Evolutionary conservation across 2,113 vertebrate species (phyloP).

Genomic region (Gobio gobio): DNA sequence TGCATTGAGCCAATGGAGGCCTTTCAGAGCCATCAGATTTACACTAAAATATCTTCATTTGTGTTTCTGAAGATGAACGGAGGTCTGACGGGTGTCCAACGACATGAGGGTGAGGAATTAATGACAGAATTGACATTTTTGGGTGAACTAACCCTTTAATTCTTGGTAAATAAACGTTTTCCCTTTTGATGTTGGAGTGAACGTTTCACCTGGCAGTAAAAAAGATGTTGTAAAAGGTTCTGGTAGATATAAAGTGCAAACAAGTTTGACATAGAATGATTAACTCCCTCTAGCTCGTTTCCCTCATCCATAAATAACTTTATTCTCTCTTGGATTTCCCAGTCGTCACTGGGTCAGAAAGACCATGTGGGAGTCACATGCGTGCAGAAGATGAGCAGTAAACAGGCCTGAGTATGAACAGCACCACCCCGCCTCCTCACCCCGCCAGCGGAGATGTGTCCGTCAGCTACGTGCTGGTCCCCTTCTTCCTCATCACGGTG

Average conservation of each 20-base stretch:
- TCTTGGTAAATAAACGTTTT: background rate
- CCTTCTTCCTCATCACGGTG: constrained; percentile 88
- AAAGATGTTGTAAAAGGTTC: too few species aligned
- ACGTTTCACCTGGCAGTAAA: background rate
- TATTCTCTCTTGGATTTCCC: constrained; percentile 10
- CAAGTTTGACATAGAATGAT: background rate
- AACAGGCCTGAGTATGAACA: constrained; percentile 79
- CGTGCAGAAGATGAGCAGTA: constrained; percentile 70
- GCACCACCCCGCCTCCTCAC: constrained; percentile 79
- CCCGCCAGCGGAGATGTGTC: constrained; percentile 75
- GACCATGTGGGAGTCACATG: constrained; percentile 81
- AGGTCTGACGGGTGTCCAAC: too few species aligned
- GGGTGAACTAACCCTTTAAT: too few species aligned
- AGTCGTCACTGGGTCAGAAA: constrained; percentile 63
- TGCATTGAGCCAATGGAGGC: too few species aligned
- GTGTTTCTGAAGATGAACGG: too few species aligned
- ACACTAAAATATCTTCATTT: too few species aligned
- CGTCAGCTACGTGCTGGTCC: constrained; percentile 85
- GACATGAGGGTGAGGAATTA: too few species aligned
- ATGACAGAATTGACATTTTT: too few species aligned
- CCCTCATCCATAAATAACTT: background rate
- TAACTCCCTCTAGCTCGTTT: background rate
- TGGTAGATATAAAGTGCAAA: background rate
- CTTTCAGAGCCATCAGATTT: too few species aligned
- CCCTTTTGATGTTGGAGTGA: background rate